These are phyloP conservation scores for Artibeus jamaicensis DNA, from an alignment of 2,797 vertebrate genomes.

Conservation along the genomic window DNA sequence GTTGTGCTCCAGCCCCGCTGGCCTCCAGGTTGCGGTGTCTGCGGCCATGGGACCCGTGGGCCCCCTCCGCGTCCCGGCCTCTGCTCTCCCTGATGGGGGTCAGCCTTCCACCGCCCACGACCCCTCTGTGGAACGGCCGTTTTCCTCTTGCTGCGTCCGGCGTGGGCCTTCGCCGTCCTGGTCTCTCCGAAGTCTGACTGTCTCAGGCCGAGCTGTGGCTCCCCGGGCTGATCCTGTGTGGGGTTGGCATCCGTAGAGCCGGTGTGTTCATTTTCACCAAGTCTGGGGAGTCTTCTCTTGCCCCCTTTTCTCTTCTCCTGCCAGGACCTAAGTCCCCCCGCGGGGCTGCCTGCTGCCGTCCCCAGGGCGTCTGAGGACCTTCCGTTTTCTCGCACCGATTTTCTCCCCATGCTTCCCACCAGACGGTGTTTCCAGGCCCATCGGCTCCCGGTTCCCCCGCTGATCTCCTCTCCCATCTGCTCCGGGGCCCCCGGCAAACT, in stretches of 20 bases:
- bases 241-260: not conserved
- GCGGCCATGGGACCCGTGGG: no score
- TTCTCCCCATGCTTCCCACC: not conserved
- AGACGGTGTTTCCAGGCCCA: not conserved
- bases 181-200: fast-evolving
- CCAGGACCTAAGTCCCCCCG: fast-evolving
- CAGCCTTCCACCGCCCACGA: fast-evolving
- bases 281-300: not conserved
- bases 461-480: not conserved
- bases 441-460: not conserved
- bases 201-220: fast-evolving
- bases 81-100: fast-evolving
- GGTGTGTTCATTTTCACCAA: not conserved
- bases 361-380: not conserved
- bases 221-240: fast-evolving
- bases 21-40: no score
- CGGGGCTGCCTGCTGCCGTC: fast-evolving
- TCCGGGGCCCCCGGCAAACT: not conserved
- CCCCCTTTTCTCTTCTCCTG: fast-evolving
- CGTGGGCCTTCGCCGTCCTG: no score
- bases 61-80: no score
- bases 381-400: not conserved
- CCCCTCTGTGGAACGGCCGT: no score
- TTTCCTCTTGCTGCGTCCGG: not conserved
- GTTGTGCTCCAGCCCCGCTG: no score